Evolutionary conservation across 2,797 vertebrate species (phyloP).

Genomic region (Peromyscus aztecus): DNA sequence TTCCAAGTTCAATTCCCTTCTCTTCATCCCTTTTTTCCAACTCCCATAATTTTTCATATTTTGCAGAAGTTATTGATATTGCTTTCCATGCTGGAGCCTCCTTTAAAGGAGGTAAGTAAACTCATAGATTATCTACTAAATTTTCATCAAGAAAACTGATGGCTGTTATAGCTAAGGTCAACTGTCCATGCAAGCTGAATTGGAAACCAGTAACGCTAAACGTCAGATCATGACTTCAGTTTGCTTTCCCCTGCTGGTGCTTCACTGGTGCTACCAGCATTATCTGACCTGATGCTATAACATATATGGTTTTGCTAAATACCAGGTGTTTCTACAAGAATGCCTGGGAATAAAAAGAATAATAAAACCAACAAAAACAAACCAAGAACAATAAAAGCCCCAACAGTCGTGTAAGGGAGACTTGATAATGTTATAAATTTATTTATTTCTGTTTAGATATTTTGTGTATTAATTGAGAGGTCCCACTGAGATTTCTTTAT

Average conservation of each 20-base stretch:
- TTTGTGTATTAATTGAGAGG: neutral
- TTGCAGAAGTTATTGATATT: conserved; percentile 65
- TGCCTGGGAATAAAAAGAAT: conserved; percentile 13
- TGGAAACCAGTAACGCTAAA: conserved; percentile 33
- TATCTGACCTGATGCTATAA: neutral
- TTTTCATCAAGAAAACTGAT: conserved; percentile 46
- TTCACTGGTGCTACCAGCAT: conserved; percentile 14
- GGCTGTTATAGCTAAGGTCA: conserved; percentile 2
- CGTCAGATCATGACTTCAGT: neutral
- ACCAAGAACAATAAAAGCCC: neutral
- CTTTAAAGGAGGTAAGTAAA: conserved; percentile 45
- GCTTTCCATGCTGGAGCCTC: neutral
- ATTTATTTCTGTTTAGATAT: conserved; percentile 44
- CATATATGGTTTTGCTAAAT: conserved; percentile 16
- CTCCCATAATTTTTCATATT: neutral
- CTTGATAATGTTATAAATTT: conserved; percentile 49
- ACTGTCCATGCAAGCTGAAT: conserved; percentile 22
- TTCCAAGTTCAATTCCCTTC: neutral
- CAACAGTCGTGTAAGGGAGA: neutral
- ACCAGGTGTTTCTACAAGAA: conserved; percentile 10
- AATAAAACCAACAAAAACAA: neutral
- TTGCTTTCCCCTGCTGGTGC: neutral
- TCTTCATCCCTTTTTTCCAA: neutral
- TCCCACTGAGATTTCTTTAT: conserved; percentile 20
- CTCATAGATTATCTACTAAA: conserved; percentile 11